A percentile compares a stretch with the other conserved stretches of the same genome.
Evolutionary conservation across 64 coral and sea anemone species (phyloP).

Genomic region (Actinia tenebrosa): DNA sequence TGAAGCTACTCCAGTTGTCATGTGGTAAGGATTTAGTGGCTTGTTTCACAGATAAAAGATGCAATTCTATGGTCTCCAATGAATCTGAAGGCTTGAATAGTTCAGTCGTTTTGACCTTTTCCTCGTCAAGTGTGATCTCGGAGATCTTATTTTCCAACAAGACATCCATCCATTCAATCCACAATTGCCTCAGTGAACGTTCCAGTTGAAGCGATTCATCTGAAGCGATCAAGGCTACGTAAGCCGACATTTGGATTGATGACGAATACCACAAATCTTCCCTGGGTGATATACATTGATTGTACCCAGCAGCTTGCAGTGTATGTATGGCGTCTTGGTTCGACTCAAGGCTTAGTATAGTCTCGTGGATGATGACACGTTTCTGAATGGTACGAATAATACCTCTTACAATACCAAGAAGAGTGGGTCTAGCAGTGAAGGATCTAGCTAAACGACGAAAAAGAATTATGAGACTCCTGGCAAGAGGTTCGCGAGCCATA

Average conservation of each 20-base stretch:
- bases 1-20: not conserved
- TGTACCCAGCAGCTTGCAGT: slow-evolving; percentile 48
- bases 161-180: slow-evolving; percentile 34
- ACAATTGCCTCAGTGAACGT: slow-evolving; percentile 13
- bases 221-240: not conserved
- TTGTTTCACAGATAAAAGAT: slow-evolving; percentile 25
- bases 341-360: slow-evolving; percentile 3
- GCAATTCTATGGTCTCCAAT: slow-evolving; percentile 14
- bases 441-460: not conserved
- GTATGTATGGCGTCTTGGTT: slow-evolving; percentile 45
- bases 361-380: not conserved
- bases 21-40: not conserved
- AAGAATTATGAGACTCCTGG: not conserved
- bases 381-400: not conserved
- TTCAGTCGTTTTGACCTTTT: slow-evolving; percentile 10
- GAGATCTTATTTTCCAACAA: slow-evolving; percentile 6
- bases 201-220: not conserved
- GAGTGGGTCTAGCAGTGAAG: not conserved
- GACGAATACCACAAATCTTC: slow-evolving; percentile 26
- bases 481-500: not conserved
- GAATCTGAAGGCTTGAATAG: not conserved
- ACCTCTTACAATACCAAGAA: not conserved
- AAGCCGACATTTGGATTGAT: slow-evolving; percentile 13
- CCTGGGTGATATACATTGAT: not conserved
- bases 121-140: not conserved